A percentile compares a stretch with the other conserved stretches of the same genome.
Conservation (phyloP, 2,888 invertebrate species). For the Asteroscopus sphinx region DNA sequence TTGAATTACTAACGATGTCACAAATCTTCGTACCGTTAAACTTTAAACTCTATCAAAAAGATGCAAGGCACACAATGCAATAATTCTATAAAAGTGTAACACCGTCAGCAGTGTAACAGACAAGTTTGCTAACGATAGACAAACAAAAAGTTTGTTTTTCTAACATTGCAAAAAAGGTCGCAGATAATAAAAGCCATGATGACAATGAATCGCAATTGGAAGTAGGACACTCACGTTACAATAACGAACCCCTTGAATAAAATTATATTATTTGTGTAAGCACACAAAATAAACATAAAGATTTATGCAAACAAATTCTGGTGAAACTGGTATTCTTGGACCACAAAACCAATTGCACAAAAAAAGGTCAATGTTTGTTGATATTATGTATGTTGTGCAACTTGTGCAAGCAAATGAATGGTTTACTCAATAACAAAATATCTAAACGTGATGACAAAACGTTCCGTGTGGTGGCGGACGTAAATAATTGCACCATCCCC, state of each 20-base stretch:
- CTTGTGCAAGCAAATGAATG: slow-evolving; percentile 5
- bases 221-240: slow-evolving; percentile 74
- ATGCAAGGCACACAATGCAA: slow-evolving; percentile 32
- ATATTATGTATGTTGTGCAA: no score
- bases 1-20: slow-evolving; percentile 63
- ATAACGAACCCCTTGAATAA: slow-evolving; percentile 64
- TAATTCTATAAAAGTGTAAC: slow-evolving; percentile 21
- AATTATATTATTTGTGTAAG: slow-evolving; percentile 44
- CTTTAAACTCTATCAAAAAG: slow-evolving; percentile 17
- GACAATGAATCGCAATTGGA: slow-evolving; percentile 74
- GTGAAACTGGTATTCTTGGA: slow-evolving; percentile 36
- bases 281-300: slow-evolving; percentile 45
- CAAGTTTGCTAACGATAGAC: slow-evolving; percentile 68
- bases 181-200: slow-evolving; percentile 64
- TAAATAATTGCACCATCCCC: no score
- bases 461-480: no score
- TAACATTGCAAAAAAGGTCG: slow-evolving; percentile 70
- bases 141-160: slow-evolving; percentile 77
- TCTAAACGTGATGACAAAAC: no score
- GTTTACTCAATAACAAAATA: no score
- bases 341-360: slow-evolving; percentile 26
- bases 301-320: slow-evolving; percentile 48
- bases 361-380: slow-evolving; percentile 20
- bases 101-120: slow-evolving; percentile 55
- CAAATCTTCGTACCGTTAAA: slow-evolving; percentile 8